Conservation (phyloP, 2,888 invertebrate species). For the Alloplasta piceator region DNA sequence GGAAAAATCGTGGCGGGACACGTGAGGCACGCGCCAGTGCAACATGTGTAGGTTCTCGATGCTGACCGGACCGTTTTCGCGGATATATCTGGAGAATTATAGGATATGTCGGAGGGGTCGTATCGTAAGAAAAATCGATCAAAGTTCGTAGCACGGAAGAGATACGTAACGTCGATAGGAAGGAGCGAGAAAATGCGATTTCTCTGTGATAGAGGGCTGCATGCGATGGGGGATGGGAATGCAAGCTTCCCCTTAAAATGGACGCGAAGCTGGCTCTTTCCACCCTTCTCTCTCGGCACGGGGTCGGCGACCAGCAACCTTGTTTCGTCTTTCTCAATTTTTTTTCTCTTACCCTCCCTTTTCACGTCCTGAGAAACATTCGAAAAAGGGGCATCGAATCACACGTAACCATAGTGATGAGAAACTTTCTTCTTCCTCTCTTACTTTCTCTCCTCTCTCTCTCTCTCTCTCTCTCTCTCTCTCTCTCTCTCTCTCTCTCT, state of each 20-base stretch:
- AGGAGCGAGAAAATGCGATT: conserved; percentile 30
- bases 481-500: background rate
- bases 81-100: conserved; percentile 31
- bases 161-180: conserved; percentile 1
- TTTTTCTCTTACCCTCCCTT: conserved; percentile 21
- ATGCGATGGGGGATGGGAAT: conserved; percentile 35
- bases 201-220: conserved; percentile 42
- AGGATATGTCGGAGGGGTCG: conserved; percentile 4
- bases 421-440: conserved; percentile 29
- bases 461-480: conserved; percentile 1
- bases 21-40: conserved; percentile 22
- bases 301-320: conserved; percentile 52
- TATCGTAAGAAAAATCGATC: conserved; percentile 59
- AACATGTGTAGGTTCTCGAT: conserved; percentile 18
- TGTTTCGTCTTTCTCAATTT: conserved; percentile 49
- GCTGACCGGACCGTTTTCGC: conserved; percentile 39
- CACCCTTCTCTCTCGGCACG: background rate
- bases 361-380: conserved; percentile 21
- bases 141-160: background rate
- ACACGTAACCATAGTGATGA: conserved; percentile 61
- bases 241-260: conserved; percentile 45
- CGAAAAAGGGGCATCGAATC: conserved; percentile 49
- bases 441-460: conserved; percentile 8
- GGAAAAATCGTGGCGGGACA: background rate
- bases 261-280: conserved; percentile 33